Conservation (phyloP, 2,888 invertebrate genomes). For the Synanthedon tipuliformis region DNA sequence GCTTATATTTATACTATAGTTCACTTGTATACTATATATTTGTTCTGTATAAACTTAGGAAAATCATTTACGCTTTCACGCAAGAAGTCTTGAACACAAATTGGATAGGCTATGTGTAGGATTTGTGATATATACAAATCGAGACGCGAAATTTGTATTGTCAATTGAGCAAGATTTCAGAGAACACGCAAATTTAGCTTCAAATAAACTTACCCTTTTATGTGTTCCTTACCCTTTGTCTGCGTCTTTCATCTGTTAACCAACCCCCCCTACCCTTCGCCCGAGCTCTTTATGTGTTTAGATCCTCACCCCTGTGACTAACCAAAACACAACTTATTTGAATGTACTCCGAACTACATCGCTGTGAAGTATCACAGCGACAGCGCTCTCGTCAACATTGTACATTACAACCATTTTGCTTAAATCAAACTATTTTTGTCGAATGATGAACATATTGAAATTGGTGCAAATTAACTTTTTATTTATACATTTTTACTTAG, state of each 20-base stretch:
- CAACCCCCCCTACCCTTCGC: constrained; percentile 65
- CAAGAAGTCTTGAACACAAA: constrained; percentile 63
- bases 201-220: constrained; percentile 71
- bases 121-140: constrained; percentile 55
- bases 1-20: constrained; percentile 63
- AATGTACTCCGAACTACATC: constrained; percentile 58
- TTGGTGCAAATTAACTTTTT: constrained; percentile 55
- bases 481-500: not conserved
- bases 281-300: constrained; percentile 69
- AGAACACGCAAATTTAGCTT: constrained; percentile 70
- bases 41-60: constrained; percentile 63
- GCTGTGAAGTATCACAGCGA: no score
- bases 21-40: constrained; percentile 50
- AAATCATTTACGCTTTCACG: constrained; percentile 72
- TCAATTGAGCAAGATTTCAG: constrained; percentile 64
- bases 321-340: constrained; percentile 62
- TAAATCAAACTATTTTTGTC: constrained; percentile 50
- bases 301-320: constrained; percentile 66
- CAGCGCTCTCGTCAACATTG: constrained; percentile 54
- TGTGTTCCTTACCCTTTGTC: constrained; percentile 79
- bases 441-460: constrained; percentile 41
- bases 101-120: constrained; percentile 45
- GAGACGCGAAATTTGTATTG: constrained; percentile 58
- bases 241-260: constrained; percentile 84
- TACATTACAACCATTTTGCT: constrained; percentile 64